A percentile compares a stretch with the other conserved stretches of the same genome.
phyloP scores from a whole-genome alignment of 2,113 vertebrate species.

The Pygoscelis adeliae region DNA sequence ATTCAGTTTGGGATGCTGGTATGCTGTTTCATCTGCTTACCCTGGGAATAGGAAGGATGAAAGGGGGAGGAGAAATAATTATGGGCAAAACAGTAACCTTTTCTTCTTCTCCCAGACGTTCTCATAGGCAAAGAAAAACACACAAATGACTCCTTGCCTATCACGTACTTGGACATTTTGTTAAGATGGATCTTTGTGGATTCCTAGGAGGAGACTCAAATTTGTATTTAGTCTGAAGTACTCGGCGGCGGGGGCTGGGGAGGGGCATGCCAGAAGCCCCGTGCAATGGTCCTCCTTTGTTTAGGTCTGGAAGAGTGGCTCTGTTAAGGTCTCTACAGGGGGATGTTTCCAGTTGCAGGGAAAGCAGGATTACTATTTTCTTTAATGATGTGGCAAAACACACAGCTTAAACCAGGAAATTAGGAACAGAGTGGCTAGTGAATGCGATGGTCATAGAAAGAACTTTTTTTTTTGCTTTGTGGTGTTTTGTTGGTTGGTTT shows the following conservation, averaged over 20 bases:
- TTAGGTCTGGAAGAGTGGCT: constrained; percentile 34
- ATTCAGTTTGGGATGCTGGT: constrained; percentile 16
- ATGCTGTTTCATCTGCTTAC: not conserved
- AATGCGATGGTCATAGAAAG: not conserved
- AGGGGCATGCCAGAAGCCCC: not conserved
- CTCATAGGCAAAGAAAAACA: constrained; percentile 51
- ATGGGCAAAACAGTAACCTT: constrained; percentile 53
- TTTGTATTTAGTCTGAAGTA: constrained; percentile 72
- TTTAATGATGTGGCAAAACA: constrained; percentile 49
- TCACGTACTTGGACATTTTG: constrained; percentile 50
- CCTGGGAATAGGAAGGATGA: not conserved
- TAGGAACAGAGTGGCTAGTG: not conserved
- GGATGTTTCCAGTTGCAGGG: constrained; percentile 28
- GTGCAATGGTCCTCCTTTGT: constrained; percentile 47
- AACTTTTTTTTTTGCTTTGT: not conserved
- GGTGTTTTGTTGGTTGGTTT: constrained; percentile 29
- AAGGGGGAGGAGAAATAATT: constrained; percentile 36
- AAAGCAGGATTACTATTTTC: constrained; percentile 26
- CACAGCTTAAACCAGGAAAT: constrained; percentile 26
- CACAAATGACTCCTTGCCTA: constrained; percentile 32
- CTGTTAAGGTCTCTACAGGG: not conserved
- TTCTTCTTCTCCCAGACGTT: constrained; percentile 51
- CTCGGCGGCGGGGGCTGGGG: not conserved
- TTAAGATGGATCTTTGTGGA: constrained; percentile 60
- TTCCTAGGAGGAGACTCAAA: constrained; percentile 46